Evolutionary conservation across 2,888 invertebrate genomes (phyloP).

Genomic region (Phaonia tiefii): DNA sequence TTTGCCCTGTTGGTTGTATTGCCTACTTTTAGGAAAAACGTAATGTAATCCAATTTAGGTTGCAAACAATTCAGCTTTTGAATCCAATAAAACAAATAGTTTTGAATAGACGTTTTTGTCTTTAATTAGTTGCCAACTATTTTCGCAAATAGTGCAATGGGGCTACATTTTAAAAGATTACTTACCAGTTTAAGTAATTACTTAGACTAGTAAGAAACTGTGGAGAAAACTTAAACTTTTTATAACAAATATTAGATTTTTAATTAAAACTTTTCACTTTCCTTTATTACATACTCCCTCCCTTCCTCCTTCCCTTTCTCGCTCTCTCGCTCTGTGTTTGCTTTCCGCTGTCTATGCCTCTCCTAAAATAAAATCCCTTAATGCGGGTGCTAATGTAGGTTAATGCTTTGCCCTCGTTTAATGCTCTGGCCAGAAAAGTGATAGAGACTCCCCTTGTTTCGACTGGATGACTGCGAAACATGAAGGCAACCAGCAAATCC

Average conservation of each 20-base stretch:
- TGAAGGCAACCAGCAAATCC: background rate
- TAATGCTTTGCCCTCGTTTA: constrained; percentile 32
- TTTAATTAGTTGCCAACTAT: constrained; percentile 33
- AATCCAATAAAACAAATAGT: too few species aligned
- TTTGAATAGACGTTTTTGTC: too few species aligned
- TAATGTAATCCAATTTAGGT: too few species aligned
- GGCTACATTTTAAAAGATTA: constrained; percentile 11
- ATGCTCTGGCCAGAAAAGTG: background rate
- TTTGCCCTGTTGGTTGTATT: background rate
- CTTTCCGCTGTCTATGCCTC: background rate
- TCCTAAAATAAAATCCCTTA: constrained; percentile 6
- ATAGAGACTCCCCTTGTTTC: constrained; percentile 1
- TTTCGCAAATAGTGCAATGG: background rate
- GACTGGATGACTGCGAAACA: background rate
- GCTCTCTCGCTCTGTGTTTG: background rate
- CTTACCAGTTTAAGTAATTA: constrained; percentile 18
- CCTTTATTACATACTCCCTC: background rate
- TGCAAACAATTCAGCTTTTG: background rate
- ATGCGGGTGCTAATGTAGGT: constrained; percentile 24
- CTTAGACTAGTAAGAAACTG: background rate
- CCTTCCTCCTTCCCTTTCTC: background rate
- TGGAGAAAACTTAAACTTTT: background rate
- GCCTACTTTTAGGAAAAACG: background rate
- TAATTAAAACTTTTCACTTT: constrained; percentile 48
- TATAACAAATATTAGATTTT: constrained; percentile 41